Base-by-base conservation (phyloP, 2,888 invertebrate species). In the Orchesella flavescens region DNA sequence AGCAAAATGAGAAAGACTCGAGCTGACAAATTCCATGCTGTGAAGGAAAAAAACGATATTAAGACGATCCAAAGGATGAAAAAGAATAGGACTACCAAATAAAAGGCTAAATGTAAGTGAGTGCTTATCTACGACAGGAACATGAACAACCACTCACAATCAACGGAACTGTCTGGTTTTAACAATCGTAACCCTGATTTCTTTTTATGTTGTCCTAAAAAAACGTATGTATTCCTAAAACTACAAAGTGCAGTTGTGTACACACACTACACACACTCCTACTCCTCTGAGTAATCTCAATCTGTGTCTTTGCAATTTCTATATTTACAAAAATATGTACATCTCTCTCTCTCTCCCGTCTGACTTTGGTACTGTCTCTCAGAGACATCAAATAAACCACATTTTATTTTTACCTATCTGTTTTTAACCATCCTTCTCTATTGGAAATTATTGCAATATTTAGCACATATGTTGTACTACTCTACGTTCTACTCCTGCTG, bases 71-170 rank as follows among this genome's bases (percentile, higher is more conserved):
- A 7, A 49, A 49, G 49, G 3, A 44, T 12, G 44, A n/a, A 49
- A 49, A 23, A 53, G 53, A 69, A 23, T 55, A 65, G 24, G n/a
- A 19, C 43, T 34, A 75, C 10, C 9, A 53, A 61, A 46, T 4
- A 61, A 44, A 23, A 21, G 43, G 61, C 24, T 46, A 21, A 44
- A 44, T 19, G 59, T 46, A 69, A 59, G 77, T 57, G 24, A 77
- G 57, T 69, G 59, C 68, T 77, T 66, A 76, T 76, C 76, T 66
- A 57, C 43, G 66, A 65, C 76, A 75, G 75, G 53, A 24, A 65
- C 75, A 76, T 66, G 76, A 76, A 57, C 76, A 76, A 68, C 75
- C 66, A 76, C 76, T 76, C 55, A 66, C 66, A 76, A 68, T 76
- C 76, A 76, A 76, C 63, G 15, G 12, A 65, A 15, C 53, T 63